phyloP scores from a whole-genome alignment of 2,797 vertebrate genomes.

The Liparis tanakae region DNA sequence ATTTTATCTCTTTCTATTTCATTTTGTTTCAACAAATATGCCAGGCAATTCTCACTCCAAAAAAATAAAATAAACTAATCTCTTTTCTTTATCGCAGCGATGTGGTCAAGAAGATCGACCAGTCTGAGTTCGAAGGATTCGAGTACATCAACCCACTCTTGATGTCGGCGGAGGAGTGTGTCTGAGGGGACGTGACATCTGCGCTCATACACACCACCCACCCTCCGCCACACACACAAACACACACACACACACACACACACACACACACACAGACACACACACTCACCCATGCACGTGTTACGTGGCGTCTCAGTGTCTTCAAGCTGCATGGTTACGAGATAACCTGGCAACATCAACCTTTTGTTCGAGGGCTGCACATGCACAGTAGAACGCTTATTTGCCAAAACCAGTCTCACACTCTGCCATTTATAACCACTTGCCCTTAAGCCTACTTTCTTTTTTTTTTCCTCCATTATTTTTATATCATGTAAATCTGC shows the following conservation, averaged over 20 bases:
- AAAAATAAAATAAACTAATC: neutral
- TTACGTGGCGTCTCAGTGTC: conserved; percentile 69
- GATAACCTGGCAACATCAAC: conserved; percentile 64
- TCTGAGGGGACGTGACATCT: conserved; percentile 77
- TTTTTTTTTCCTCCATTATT: conserved; percentile 71
- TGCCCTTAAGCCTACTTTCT: conserved; percentile 82
- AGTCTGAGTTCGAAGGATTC: conserved; percentile 98
- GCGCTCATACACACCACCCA: conserved; percentile 28
- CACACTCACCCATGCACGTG: conserved; percentile 49
- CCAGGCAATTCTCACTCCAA: neutral
- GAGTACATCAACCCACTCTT: conserved; percentile 99
- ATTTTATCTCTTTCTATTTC: neutral
- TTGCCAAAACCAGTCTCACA: conserved; percentile 85
- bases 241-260: conserved; percentile 24
- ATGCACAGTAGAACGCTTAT: conserved; percentile 72
- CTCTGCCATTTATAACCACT: conserved; percentile 85
- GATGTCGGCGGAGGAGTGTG: conserved; percentile 98
- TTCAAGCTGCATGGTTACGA: conserved; percentile 75
- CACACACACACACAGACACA: conserved; percentile 25
- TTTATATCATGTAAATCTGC: conserved; percentile 81
- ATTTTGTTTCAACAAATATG: neutral
- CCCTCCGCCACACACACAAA: conserved; percentile 11
- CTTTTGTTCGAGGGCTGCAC: conserved; percentile 65
- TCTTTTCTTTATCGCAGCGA: conserved; percentile 80
- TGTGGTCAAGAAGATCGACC: conserved; percentile 97